Percentiles rank a stretch among this genome's conserved stretches.
These are phyloP conservation scores for Hydrolagus affinis DNA, from an alignment of 2,113 vertebrate species.

Conservation along the genomic window DNA sequence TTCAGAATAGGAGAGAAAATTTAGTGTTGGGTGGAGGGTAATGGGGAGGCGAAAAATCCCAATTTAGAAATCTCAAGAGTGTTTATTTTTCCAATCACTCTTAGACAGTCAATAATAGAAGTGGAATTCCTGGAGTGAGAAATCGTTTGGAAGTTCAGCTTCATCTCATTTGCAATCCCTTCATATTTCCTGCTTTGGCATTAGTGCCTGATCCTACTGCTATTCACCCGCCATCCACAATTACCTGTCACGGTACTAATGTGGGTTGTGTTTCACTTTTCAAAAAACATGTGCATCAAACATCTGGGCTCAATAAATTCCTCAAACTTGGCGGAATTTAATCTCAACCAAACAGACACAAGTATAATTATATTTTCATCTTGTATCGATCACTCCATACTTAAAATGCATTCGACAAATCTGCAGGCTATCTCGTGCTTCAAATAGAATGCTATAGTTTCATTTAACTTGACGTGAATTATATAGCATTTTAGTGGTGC, in stretches of 20 bases:
- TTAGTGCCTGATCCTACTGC: background rate
- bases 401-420: background rate
- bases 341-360: background rate
- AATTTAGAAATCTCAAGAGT: background rate
- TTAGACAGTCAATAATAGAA: background rate
- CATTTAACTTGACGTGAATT: too few species aligned
- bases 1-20: too few species aligned
- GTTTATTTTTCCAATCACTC: background rate
- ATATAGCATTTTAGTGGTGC: too few species aligned
- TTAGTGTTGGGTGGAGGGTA: too few species aligned
- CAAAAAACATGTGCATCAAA: background rate
- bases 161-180: background rate
- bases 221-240: background rate
- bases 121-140: background rate
- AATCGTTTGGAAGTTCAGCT: conserved; percentile 1
- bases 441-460: too few species aligned
- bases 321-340: background rate
- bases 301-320: background rate
- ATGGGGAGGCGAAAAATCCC: background rate
- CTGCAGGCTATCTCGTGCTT: background rate
- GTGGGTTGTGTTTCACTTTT: background rate
- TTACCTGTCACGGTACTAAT: background rate
- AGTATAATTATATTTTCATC: background rate
- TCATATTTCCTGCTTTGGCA: background rate
- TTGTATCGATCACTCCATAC: background rate